Conservation (phyloP, 2,797 vertebrate genomes). For the Takifugu ocellatus region DNA sequence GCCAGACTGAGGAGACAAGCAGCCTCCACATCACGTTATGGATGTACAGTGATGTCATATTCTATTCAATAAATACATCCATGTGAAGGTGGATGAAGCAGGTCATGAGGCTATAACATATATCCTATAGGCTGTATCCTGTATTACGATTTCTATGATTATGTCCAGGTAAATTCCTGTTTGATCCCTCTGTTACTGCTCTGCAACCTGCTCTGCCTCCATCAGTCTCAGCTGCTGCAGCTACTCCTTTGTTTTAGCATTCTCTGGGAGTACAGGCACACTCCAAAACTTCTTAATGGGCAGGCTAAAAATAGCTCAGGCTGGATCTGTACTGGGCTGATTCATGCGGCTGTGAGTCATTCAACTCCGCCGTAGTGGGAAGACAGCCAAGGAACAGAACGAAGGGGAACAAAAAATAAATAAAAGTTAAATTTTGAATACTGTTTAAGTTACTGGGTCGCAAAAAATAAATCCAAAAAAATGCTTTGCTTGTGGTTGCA, state of each 20-base stretch:
- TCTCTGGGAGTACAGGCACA: constrained; percentile 70
- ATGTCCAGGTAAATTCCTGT: constrained; percentile 12
- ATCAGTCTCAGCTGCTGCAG: constrained; percentile 63
- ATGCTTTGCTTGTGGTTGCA: constrained; percentile 16
- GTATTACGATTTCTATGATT: constrained; percentile 4
- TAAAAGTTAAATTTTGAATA: constrained; percentile 45
- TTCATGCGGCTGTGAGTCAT: constrained; percentile 80
- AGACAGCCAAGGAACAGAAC: constrained; percentile 38
- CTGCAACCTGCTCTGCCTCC: constrained; percentile 25
- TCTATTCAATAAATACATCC: too few species aligned
- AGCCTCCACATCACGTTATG: too few species aligned
- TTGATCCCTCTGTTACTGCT: constrained; percentile 7
- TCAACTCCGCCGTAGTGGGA: constrained; percentile 56
- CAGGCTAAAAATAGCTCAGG: constrained; percentile 73
- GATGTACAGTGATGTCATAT: too few species aligned
- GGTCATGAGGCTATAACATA: too few species aligned
- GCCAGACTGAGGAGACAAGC: too few species aligned
- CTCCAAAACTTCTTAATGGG: constrained; percentile 80
- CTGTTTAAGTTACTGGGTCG: constrained; percentile 29
- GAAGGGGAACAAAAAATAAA: constrained; percentile 26
- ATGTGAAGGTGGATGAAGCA: too few species aligned
- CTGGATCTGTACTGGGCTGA: constrained; percentile 72
- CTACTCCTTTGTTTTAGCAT: constrained; percentile 68
- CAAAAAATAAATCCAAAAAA: too few species aligned
- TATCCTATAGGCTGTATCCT: too few species aligned